Conservation (phyloP, 2,113 vertebrate genomes). For the Danionella cerebrum region DNA sequence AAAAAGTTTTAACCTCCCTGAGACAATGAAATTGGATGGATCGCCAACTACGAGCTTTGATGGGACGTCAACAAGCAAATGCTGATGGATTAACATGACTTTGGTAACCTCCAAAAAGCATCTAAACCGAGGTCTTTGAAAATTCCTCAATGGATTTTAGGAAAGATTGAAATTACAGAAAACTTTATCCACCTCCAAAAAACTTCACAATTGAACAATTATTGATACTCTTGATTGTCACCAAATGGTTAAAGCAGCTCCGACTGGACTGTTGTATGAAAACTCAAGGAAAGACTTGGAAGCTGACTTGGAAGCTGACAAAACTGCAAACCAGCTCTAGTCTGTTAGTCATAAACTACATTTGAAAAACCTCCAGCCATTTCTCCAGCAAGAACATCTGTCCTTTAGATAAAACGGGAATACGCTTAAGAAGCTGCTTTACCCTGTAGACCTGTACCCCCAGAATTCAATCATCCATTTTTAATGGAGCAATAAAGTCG, state of each 20-base stretch:
- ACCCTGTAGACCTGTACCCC: constrained; percentile 79
- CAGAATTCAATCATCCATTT: constrained; percentile 60
- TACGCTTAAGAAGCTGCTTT: constrained; percentile 67
- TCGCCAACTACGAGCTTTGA: constrained; percentile 41
- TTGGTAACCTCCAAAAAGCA: constrained; percentile 7
- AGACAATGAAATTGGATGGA: constrained; percentile 33
- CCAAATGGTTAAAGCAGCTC: not conserved
- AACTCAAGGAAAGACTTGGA: constrained; percentile 2
- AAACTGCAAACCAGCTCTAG: not conserved
- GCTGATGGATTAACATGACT: not conserved
- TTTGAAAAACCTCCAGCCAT: constrained; percentile 34
- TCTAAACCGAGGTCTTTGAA: no score
- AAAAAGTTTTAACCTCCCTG: constrained; percentile 41
- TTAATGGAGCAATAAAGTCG: constrained; percentile 62
- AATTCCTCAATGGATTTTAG: no score
- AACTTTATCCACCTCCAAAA: constrained; percentile 17
- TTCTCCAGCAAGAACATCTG: constrained; percentile 47
- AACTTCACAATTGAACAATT: constrained; percentile 10
- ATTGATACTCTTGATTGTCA: constrained; percentile 6
- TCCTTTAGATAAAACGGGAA: constrained; percentile 59
- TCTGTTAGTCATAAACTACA: constrained; percentile 10
- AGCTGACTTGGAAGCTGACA: not conserved
- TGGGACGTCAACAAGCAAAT: not conserved
- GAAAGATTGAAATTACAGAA: not conserved
- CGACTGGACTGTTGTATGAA: not conserved